Conservation (phyloP, 1,140 invertebrate species). For the Nautilus pompilius region DNA sequence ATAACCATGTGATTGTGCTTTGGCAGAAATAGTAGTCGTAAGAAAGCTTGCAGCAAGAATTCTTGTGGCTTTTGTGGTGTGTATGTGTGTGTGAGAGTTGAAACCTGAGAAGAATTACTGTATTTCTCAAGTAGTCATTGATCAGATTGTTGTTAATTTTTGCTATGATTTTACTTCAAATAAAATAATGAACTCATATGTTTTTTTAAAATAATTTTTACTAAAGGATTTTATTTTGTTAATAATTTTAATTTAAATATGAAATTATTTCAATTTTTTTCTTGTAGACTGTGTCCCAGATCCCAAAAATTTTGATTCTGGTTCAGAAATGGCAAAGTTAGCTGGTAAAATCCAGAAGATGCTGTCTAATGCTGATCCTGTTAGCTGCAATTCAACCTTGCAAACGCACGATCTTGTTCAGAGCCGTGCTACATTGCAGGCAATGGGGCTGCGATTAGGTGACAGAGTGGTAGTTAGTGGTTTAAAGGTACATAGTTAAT, state of each 20-base stretch:
- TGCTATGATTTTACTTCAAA: no score
- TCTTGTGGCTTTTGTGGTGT: no score
- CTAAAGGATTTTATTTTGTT: no score
- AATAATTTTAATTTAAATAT: not conserved
- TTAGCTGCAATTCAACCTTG: conserved; percentile 33
- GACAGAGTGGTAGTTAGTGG: conserved; percentile 56
- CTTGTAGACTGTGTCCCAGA: conserved; percentile 59
- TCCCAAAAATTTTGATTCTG: conserved; percentile 46
- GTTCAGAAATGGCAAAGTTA: conserved; percentile 52
- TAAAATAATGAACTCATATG: no score
- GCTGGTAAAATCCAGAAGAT: conserved; percentile 48
- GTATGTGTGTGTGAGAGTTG: no score
- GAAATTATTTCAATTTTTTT: conserved; percentile 5
- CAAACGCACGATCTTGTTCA: conserved; percentile 53
- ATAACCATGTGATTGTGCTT: no score
- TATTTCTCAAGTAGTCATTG: no score
- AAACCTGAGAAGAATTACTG: no score
- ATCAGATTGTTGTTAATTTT: no score
- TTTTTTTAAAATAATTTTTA: no score
- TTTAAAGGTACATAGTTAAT: conserved; percentile 41
- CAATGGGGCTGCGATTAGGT: conserved; percentile 58
- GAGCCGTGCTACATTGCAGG: conserved; percentile 58
- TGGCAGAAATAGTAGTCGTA: no score
- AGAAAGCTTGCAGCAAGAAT: no score
- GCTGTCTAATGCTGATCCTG: conserved; percentile 43